Base-by-base conservation (phyloP, 2,113 vertebrate species). In the Oceanites oceanicus region DNA sequence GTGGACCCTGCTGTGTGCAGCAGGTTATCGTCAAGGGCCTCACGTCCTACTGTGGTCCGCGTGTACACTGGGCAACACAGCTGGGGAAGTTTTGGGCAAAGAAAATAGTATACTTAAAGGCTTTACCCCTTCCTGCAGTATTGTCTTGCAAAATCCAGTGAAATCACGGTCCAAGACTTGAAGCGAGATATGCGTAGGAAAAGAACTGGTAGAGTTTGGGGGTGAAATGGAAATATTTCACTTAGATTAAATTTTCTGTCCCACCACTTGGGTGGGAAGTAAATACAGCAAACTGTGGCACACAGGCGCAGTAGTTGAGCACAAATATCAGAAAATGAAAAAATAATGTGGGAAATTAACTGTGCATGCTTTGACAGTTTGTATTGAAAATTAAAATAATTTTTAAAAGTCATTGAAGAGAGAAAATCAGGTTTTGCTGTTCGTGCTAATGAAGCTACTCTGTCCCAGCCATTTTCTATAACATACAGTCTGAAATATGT, bases 41-140 rank as follows among this genome's bases (percentile, higher is more conserved):
- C 56, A 10, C 0, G 2, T 23, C 27, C 49, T 77, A 0, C 45
- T 53, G 53, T 21, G 20, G 32, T 66, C 23, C 5, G 0, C 7
- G 0, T 12, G 16, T 42, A 26, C 13, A 2, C 38, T 82, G 30
- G 38, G 65, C 61, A 61, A 30, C 13, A 45, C 20, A 61, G 14
- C 20, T 22, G 12, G 34, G 53, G 47, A 75, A 40, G 20, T 40
- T 71, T 42, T 49, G 42, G 80, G 50, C 9, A 40, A 38, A 94
- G 22, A 6, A 9, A 62, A 29, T 67, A 11, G 2, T 11, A 5
- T 9, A 5, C 4, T 36, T 30, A 34, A n/a, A n/a, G 52, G 27
- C 30, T 55, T 72, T 72, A 58, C 14, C 22, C 22, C 8, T 63
- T 47, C 42, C 16, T 83, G 42, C 47, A 67, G 10, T 34, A 4